These are phyloP conservation scores for Epinephelus malabaricus DNA, from an alignment of 2,797 vertebrate genomes.

Conservation along the genomic window DNA sequence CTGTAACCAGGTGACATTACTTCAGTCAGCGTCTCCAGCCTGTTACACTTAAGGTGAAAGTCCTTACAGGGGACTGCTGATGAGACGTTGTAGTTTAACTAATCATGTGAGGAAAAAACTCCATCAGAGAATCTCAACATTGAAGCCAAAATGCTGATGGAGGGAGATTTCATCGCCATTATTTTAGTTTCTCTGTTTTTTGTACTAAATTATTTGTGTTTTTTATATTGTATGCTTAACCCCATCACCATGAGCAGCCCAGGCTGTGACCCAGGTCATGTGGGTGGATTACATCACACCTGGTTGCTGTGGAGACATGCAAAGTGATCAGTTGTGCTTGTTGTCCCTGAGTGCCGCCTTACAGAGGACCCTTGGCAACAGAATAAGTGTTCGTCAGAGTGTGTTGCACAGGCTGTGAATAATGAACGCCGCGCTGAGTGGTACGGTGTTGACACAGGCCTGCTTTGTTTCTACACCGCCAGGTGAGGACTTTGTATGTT, in stretches of 20 bases:
- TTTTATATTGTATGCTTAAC: constrained; percentile 26
- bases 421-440: constrained; percentile 39
- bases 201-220: constrained; percentile 58
- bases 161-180: constrained; percentile 3
- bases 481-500: neutral
- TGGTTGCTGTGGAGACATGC: constrained; percentile 61
- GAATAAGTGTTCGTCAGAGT: constrained; percentile 21
- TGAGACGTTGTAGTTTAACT: constrained; percentile 24
- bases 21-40: neutral
- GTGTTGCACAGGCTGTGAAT: constrained; percentile 57
- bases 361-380: constrained; percentile 49
- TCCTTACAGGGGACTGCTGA: neutral
- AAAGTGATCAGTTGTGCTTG: constrained; percentile 48
- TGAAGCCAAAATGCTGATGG: constrained; percentile 26
- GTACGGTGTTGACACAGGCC: neutral
- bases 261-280: neutral
- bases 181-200: constrained; percentile 34
- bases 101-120: constrained; percentile 8
- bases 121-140: neutral
- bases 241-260: neutral
- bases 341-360: constrained; percentile 57
- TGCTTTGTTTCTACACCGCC: neutral
- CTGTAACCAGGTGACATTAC: constrained; percentile 12
- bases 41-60: neutral
- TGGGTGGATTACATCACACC: constrained; percentile 37